These are phyloP conservation scores for Siderastrea radians DNA, from an alignment of 92 coral and sea anemone genomes.

Conservation along the genomic window DNA sequence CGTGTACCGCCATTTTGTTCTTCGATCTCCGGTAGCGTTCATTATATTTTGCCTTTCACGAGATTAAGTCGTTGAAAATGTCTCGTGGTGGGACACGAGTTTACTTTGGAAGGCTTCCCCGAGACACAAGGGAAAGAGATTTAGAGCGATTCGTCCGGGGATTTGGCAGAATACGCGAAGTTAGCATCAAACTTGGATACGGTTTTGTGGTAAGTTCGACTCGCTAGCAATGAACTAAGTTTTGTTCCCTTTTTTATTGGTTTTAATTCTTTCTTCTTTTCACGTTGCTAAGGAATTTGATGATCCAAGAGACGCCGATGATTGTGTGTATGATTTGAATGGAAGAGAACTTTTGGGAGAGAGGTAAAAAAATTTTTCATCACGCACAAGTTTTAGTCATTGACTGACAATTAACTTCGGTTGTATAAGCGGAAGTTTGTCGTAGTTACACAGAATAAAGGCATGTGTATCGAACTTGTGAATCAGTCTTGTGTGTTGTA, in stretches of 20 bases:
- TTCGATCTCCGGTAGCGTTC: background rate
- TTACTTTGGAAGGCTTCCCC: slow-evolving; percentile 96
- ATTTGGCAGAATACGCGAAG: slow-evolving; percentile 90
- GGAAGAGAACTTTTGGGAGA: slow-evolving; percentile 97
- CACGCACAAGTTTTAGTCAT: background rate
- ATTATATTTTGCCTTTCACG: slow-evolving; percentile 3
- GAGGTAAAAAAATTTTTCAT: slow-evolving; percentile 63
- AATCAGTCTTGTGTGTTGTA: background rate
- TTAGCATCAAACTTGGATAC: slow-evolving; percentile 97
- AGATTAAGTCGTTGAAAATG: slow-evolving; percentile 61
- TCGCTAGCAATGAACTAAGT: background rate
- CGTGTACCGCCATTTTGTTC: slow-evolving; percentile 63
- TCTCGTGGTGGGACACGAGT: slow-evolving; percentile 96
- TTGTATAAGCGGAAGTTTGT: background rate
- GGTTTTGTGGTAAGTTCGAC: slow-evolving; percentile 95
- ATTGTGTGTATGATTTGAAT: slow-evolving; percentile 93
- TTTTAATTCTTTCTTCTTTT: background rate
- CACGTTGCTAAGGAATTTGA: slow-evolving; percentile 84
- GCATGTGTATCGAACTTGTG: background rate
- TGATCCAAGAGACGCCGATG: slow-evolving; percentile 96
- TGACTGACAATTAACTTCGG: background rate
- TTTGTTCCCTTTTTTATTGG: no score
- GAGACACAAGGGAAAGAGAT: slow-evolving; percentile 94
- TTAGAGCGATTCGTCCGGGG: slow-evolving; percentile 94
- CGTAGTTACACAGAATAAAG: background rate